phyloP scores from a whole-genome alignment of 2,113 vertebrate genomes.

The Melanerpes aurifrons region DNA sequence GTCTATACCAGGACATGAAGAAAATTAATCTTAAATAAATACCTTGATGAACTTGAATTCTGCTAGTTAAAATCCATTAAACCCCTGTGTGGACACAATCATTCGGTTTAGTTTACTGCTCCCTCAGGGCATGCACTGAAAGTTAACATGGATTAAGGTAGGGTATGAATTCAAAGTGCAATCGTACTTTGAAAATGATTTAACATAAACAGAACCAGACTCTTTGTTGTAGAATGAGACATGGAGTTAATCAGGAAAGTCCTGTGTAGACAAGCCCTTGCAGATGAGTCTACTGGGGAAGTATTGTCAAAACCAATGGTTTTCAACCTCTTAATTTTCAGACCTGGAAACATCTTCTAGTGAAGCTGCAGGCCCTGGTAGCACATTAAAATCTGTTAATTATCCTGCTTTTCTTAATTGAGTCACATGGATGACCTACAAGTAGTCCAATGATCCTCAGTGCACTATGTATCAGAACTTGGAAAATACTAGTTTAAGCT shows the following conservation, averaged over 20 bases:
- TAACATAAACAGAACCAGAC: slow-evolving; percentile 62
- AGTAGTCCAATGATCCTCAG: background rate
- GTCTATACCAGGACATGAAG: slow-evolving; percentile 24
- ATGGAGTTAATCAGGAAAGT: slow-evolving; percentile 48
- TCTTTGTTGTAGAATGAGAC: slow-evolving; percentile 66
- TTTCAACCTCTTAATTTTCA: slow-evolving; percentile 21
- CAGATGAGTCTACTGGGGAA: slow-evolving; percentile 23
- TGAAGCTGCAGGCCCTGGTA: background rate
- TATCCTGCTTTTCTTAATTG: background rate
- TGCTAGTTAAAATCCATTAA: slow-evolving; percentile 67
- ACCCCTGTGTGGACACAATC: slow-evolving; percentile 43
- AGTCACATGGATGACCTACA: background rate
- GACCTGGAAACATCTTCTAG: slow-evolving; percentile 9
- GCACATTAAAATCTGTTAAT: background rate
- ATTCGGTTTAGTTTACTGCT: slow-evolving; percentile 61
- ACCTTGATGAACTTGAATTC: slow-evolving; percentile 46
- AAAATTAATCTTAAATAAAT: slow-evolving; percentile 42
- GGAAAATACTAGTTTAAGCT: background rate
- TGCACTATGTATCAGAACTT: background rate
- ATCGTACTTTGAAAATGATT: slow-evolving; percentile 62
- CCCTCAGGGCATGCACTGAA: slow-evolving; percentile 54
- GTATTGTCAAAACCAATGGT: slow-evolving; percentile 16
- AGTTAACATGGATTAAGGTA: slow-evolving; percentile 59
- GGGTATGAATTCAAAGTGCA: slow-evolving; percentile 68
- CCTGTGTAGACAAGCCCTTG: slow-evolving; percentile 57